Base-by-base conservation (phyloP, 1,140 invertebrate species). In the Bombus difficillimus region DNA sequence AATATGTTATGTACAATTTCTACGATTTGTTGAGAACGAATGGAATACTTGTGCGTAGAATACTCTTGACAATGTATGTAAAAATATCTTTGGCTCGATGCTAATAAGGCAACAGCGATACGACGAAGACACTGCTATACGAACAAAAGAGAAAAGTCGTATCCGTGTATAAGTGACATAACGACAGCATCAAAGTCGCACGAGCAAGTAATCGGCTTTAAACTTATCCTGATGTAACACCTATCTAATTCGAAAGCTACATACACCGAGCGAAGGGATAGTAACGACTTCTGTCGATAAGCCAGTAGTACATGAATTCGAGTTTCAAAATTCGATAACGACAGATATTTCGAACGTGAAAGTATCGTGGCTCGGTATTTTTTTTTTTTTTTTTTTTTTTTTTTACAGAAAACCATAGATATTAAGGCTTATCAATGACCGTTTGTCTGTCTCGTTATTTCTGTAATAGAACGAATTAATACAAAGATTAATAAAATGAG, bases 191-290 rank as follows among this genome's bases (percentile, higher is more conserved):
- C 69, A 39, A 69, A 71, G 28, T 43, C 15, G 28, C 13, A 47
- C 22, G 57, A 15, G 39, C 81, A 22, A 47, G 73, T 74, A 66
- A 74, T 43, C 53, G n/a, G 22, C 39, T 47, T 75, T 68, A 77
- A 62, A 68, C 43, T 84, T 59, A 69, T 57, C 37, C 47, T 43
- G 75, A 57, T 41, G 75, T 47, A 78, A 77, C 47, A 53, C 18
- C 47, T 18, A 32, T 25, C 53, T 66, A 82, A 82, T 75, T 66
- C 37, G 47, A 75, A 82, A 64, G 39, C 28, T 39, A 75, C 32
- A 37, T n/a, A 47, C 8, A 37, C 6, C 10, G 1, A 32, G 59
- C 5, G 81, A 82, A 75, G 53, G 71, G 41, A 64, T 47, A 9
- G 39, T 39, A 39, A 39, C 22, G 10, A 6, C 5, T 39, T 28